Evolutionary conservation across 1,140 invertebrate genomes (phyloP), one percentile per base, ranked within the genome.

Genomic region (Drosophila aff.): DNA sequence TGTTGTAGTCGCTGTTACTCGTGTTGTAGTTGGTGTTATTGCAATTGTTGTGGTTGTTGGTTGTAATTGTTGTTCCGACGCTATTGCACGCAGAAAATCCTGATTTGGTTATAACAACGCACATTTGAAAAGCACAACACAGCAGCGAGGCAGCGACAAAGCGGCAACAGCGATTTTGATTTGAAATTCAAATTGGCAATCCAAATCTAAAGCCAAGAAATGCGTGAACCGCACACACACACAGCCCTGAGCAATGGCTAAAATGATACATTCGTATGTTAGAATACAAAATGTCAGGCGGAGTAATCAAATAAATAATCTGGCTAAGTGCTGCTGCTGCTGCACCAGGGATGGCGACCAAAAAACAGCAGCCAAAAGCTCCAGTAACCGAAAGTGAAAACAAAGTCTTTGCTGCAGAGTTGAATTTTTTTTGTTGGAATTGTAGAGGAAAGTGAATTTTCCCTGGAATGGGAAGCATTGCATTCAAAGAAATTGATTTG

Each of bases 21-120:
- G 31, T 38, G 71, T 31, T 23, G 76, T 50, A 59, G 36, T 15
- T 55, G 76, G 21, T 64, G 76, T 31, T 60, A 50, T n/a, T 66
- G 79, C 40, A 60, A 63, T 40, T 52, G 28, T 52, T 52, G 49
- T 52, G 28, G 79, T 38, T 53, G 52, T 57, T 57, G 53, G 36
- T 57, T 86, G 76, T 87, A 89, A 84, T 84, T 87, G 83, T 74
- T 75, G 84, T 78, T 84, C 74, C 74, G 77, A 82, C 67, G 81
- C 73, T 78, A 67, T 38, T 66, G 84, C 78, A 89, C 85, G 85
- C 85, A 85, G 85, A 90, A 57, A 90, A 90, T 90, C 85, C 85
- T 90, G 85, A 90, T 90, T 90, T 90, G 85, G 85, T 72, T 71
- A 85, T 84, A 89, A 89, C 84, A 89, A 87, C 84, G 84, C 84